Evolutionary conservation across 2,888 invertebrate genomes (phyloP), one percentile per base, ranked within the genome.

Genomic region (Phyllotreta striolata): DNA sequence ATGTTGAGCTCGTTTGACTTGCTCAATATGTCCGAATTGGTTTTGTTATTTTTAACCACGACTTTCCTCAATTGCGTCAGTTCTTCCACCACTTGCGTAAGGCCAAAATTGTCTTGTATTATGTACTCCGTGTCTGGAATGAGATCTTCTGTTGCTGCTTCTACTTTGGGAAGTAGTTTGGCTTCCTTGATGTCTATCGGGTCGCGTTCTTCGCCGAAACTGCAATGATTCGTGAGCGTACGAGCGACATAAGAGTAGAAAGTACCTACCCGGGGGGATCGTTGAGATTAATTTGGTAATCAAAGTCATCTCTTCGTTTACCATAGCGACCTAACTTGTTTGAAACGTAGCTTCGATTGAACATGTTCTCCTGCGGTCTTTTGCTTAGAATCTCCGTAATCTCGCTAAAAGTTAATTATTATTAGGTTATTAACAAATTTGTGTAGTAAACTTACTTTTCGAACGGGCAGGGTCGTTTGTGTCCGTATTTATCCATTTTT

Each of bases 331-430:
- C 14, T 13, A 56, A 39, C 47, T 62, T 58, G 8, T 37, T 12
- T 6, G 58, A 49, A 59, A 57, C 46, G 9, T 40, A 58, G 8
- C 61, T 58, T 38, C 61, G 54, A 37, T 38, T 60, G 13, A 52
- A 59, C 9, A 62, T 59, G 43, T 55, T 64, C 52, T 69, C 69
- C 14, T 67, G 62, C 10, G 69, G 69, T 37, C 67, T 43, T 52
- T 69, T 69, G 47, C 63, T 67, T 5, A 70, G 49, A 41, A 70
- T 68, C 56, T 70, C 70, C 9, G 62, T 55, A 39, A 70, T 60
- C 64, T 70, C 70, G 24, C 70, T 70, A 13, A 55, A 66, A 66
- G 9, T 12, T 35, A 41, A 54, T 9, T 9, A 43, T 54, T 10
- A 10, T 24, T 37, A 38, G 3, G 3, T 7, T 24, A 12, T n/a